A percentile compares a stretch with the other conserved stretches of the same genome.
Evolutionary conservation across 1,140 invertebrate genomes (phyloP).

Genomic region (Listronotus bonariensis): DNA sequence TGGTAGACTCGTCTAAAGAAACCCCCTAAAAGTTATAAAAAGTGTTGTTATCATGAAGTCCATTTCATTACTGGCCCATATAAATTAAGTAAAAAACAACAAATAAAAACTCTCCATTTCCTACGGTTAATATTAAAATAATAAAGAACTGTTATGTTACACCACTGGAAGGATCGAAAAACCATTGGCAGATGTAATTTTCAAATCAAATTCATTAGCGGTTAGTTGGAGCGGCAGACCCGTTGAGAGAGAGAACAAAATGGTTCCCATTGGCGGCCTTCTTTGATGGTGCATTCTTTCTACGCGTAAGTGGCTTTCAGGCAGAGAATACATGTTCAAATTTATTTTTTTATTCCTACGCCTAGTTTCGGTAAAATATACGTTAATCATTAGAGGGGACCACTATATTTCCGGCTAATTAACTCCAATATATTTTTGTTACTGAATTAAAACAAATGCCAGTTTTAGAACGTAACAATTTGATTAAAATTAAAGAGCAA

Average conservation of each 20-base stretch:
- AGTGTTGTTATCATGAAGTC: too few species aligned
- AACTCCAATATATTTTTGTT: constrained; percentile 6
- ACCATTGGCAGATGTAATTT: constrained; percentile 39
- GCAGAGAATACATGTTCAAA: constrained; percentile 36
- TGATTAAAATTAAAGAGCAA: too few species aligned
- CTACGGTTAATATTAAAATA: too few species aligned
- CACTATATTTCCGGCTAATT: constrained; percentile 10
- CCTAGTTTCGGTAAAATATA: constrained; percentile 3
- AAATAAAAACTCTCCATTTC: too few species aligned
- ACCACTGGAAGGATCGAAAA: constrained; percentile 23
- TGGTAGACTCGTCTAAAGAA: too few species aligned
- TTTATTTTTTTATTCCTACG: constrained; percentile 16
- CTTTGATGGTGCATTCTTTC: constrained; percentile 48
- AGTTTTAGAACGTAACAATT: neutral
- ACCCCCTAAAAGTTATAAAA: too few species aligned
- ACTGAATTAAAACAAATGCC: neutral
- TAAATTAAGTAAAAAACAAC: too few species aligned
- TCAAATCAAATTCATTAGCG: constrained; percentile 41
- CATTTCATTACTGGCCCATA: too few species aligned
- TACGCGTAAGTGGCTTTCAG: constrained; percentile 44
- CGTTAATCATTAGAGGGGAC: constrained; percentile 7
- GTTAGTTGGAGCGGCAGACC: constrained; percentile 37
- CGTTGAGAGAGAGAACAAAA: constrained; percentile 44
- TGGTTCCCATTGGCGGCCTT: constrained; percentile 48
- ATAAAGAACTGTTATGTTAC: neutral